Percentiles rank a stretch among this genome's conserved stretches.
Conservation (phyloP, 2,888 invertebrate species). For the Parasteatoda lunata region DNA sequence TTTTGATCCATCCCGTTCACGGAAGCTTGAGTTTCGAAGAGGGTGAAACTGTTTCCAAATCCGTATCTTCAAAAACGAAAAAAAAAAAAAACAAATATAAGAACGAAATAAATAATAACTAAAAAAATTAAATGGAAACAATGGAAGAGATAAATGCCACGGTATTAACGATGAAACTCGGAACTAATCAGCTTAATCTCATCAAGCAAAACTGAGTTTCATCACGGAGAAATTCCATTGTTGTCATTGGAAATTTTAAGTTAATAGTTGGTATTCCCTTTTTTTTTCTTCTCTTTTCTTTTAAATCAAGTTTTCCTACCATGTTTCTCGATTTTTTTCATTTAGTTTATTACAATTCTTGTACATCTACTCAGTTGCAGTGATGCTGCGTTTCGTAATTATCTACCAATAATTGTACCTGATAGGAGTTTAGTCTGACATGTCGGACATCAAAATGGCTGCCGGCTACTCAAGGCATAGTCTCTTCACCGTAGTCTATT, state of each 20-base stretch:
- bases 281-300: neutral
- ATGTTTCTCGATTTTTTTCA: neutral
- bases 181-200: conserved; percentile 55
- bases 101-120: neutral
- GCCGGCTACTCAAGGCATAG: conserved; percentile 1
- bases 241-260: conserved; percentile 16
- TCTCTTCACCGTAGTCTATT: neutral
- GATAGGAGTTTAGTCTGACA: conserved; percentile 40
- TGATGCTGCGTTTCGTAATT: conserved; percentile 54
- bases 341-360: conserved; percentile 14
- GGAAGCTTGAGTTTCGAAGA: neutral
- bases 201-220: conserved; percentile 19
- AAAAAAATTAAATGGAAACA: conserved; percentile 20
- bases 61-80: neutral
- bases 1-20: conserved; percentile 10
- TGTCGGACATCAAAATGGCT: conserved; percentile 14
- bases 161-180: conserved; percentile 32
- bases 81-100: conserved; percentile 13
- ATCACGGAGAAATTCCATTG: conserved; percentile 3
- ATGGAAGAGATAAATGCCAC: conserved; percentile 41
- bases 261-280: neutral
- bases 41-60: conserved; percentile 24
- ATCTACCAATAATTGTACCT: conserved; percentile 56
- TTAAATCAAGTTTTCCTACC: neutral
- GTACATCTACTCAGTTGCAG: conserved; percentile 12